Evolutionary conservation across 2,797 vertebrate species (phyloP).

Genomic region (Notamacropus eugenii): DNA sequence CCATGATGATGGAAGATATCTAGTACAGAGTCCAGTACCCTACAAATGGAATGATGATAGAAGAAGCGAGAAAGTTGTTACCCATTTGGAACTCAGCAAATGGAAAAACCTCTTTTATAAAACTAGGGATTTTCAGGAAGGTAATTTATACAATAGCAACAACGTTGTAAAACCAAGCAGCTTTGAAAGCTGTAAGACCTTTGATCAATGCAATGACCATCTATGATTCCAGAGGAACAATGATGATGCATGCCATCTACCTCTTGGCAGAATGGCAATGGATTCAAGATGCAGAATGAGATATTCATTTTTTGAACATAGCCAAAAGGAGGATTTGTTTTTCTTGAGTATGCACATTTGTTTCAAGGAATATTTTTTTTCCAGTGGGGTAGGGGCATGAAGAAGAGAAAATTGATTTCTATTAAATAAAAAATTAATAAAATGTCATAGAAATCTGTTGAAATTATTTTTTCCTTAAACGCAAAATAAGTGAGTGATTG

Average conservation of each 20-base stretch:
- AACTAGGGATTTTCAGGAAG: constrained; percentile 20
- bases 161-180: background rate
- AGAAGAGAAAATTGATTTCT: background rate
- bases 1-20: background rate
- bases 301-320: background rate
- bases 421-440: background rate
- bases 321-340: background rate
- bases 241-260: background rate
- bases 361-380: background rate
- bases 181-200: background rate
- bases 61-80: background rate
- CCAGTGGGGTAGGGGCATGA: background rate
- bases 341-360: background rate
- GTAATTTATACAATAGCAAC: background rate
- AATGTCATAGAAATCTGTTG: background rate
- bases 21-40: background rate
- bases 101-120: background rate
- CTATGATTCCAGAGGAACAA: background rate
- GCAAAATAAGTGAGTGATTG: background rate
- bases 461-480: background rate
- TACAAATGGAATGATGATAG: background rate
- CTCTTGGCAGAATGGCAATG: background rate
- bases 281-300: background rate
- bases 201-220: background rate
- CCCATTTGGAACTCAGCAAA: background rate